These are phyloP conservation scores for Procavia capensis DNA, from an alignment of 2,113 vertebrate species.

Conservation along the genomic window DNA sequence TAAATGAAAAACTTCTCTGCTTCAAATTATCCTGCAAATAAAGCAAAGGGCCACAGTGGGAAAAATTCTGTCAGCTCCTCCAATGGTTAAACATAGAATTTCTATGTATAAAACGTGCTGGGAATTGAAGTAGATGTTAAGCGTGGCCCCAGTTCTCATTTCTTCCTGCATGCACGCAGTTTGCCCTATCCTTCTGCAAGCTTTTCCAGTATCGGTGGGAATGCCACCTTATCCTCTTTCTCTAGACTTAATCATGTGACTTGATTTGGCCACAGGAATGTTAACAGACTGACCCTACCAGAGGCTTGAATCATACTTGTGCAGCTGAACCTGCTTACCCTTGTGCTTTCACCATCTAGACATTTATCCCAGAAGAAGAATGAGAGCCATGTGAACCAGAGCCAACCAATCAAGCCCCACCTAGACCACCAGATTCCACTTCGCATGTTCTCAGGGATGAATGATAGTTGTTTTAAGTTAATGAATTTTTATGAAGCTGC, in stretches of 20 bases:
- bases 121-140: neutral
- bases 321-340: neutral
- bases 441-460: neutral
- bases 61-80: no score
- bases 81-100: no score
- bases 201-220: neutral
- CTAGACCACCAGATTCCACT: neutral
- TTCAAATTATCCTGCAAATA: neutral
- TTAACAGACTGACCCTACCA: neutral
- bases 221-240: rapidly evolving
- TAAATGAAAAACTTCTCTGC: neutral
- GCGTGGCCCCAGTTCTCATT: rapidly evolving
- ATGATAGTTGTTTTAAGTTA: neutral
- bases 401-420: neutral
- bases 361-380: neutral
- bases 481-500: neutral
- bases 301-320: neutral
- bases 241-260: neutral
- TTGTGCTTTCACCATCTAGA: neutral
- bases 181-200: rapidly evolving
- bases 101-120: neutral
- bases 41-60: neutral
- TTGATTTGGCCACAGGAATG: neutral
- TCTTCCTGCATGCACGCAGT: rapidly evolving
- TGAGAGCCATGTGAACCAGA: neutral